phyloP scores from a whole-genome alignment of 2,888 invertebrate species.

The Eilema caniola region DNA sequence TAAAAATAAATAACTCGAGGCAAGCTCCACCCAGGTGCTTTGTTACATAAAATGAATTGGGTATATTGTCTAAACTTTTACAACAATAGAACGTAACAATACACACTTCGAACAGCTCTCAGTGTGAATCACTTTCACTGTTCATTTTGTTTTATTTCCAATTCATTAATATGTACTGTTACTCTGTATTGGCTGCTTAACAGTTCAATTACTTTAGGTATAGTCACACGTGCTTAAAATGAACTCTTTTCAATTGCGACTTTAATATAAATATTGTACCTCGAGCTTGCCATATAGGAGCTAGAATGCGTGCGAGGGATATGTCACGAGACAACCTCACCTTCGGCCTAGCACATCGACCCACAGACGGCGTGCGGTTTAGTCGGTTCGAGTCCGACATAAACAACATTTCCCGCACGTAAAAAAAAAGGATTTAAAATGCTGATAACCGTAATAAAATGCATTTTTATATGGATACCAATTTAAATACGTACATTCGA shows the following conservation, averaged over 20 bases:
- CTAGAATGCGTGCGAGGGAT: too few species aligned
- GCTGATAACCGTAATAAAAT: too few species aligned
- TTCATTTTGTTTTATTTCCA: constrained; percentile 32
- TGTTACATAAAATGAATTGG: constrained; percentile 2
- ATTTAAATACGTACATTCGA: too few species aligned
- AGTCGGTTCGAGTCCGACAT: too few species aligned
- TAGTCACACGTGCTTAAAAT: not conserved
- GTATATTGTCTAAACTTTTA: constrained; percentile 7
- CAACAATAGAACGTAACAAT: constrained; percentile 16
- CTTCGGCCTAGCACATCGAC: too few species aligned
- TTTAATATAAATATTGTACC: not conserved
- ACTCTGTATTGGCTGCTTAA: constrained; percentile 30
- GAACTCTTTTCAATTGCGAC: not conserved
- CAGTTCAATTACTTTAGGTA: constrained; percentile 41
- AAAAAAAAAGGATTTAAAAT: too few species aligned
- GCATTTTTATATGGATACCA: too few species aligned
- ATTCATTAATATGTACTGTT: constrained; percentile 40
- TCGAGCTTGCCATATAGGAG: not conserved
- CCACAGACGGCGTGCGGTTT: too few species aligned
- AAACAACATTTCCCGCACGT: too few species aligned
- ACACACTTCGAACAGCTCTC: constrained; percentile 9
- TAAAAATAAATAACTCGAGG: not conserved
- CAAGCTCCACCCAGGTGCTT: not conserved
- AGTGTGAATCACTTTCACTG: constrained; percentile 43
- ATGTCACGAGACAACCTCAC: too few species aligned